Percentiles rank a stretch among this genome's conserved stretches.
Evolutionary conservation across 2,888 invertebrate species (phyloP).

Genomic region (Opisthograptis luteolata): DNA sequence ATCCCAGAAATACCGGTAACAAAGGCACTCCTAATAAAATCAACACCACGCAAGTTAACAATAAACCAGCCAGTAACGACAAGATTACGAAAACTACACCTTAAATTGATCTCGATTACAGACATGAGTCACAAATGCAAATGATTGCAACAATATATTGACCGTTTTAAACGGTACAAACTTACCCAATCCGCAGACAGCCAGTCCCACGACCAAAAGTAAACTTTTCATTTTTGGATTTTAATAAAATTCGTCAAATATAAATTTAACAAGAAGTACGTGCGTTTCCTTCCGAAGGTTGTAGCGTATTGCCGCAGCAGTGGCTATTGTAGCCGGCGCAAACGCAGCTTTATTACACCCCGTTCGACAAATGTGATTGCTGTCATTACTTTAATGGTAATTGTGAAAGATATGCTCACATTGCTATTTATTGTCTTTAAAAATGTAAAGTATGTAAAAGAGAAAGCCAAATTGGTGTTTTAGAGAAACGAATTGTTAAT

Average conservation of each 20-base stretch:
- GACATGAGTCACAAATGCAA: conserved; percentile 21
- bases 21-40: not conserved
- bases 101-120: conserved; percentile 21
- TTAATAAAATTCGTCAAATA: conserved; percentile 42
- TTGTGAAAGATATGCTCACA: conserved; percentile 31
- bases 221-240: conserved; percentile 66
- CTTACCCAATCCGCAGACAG: conserved; percentile 69
- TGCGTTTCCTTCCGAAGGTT: conserved; percentile 72
- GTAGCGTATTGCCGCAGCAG: conserved; percentile 66
- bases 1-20: conserved; percentile 1
- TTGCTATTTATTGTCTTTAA: conserved; percentile 32
- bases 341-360: conserved; percentile 49
- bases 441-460: conserved; percentile 23
- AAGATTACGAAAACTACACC: conserved; percentile 16
- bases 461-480: conserved; percentile 24
- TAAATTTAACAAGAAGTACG: conserved; percentile 56
- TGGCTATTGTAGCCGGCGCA: conserved; percentile 56
- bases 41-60: conserved; percentile 11
- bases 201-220: conserved; percentile 57
- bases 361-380: conserved; percentile 45
- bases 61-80: conserved; percentile 7
- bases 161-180: conserved; percentile 30
- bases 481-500: conserved; percentile 21
- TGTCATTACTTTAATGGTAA: conserved; percentile 31
- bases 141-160: not conserved